Evolutionary conservation across 2,113 vertebrate species (phyloP), one percentile per base, ranked within the genome.

Genomic region (Synodontis membranacea): DNA sequence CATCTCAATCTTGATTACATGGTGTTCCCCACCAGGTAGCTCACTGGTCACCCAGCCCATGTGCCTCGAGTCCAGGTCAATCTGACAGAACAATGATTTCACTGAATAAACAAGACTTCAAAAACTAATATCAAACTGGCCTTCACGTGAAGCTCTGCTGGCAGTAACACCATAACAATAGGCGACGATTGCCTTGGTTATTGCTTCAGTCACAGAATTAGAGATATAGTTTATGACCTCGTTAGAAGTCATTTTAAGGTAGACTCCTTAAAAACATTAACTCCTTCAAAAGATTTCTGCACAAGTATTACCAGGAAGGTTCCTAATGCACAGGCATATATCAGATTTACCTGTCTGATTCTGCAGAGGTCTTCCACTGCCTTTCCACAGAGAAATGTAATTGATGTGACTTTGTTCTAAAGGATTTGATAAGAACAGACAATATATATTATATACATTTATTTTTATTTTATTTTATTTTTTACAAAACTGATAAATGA

Each of bases 1-100:
- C 92, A 99, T 93, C 91, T 99, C 98, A 90, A 99, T 97, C 93
- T 98, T 99, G 91, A 99, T 96, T 89, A 99, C 97, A 88, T 98
- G 96, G 92, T 98, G 96, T 91, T 99, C 98, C 42, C 97, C 97
- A 4, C 97, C 97, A 44, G 98, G 97, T 88, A 99, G 96, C 89
- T 99, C 98, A 90, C 98, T 99, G 52, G 97, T 99, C 88, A 99
- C 96, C 98, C 98, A 99, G 91, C 98, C 98, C 93, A 99, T 99
- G 91, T 99, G 98, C 74, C 98, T 96, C 0, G 98, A 98, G 94
- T 99, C 98, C 46, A 99, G 94, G 91, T 99, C 98, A 88, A 97
- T 95, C 98, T 99, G 86, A 86, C 42, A 84, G 7, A 80, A 56
- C 80, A 90, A 80, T 78, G 31, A 87, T 12, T 25, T 11, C 23